Conservation (phyloP, 2,113 vertebrate species). For the Tupaia chinensis region DNA sequence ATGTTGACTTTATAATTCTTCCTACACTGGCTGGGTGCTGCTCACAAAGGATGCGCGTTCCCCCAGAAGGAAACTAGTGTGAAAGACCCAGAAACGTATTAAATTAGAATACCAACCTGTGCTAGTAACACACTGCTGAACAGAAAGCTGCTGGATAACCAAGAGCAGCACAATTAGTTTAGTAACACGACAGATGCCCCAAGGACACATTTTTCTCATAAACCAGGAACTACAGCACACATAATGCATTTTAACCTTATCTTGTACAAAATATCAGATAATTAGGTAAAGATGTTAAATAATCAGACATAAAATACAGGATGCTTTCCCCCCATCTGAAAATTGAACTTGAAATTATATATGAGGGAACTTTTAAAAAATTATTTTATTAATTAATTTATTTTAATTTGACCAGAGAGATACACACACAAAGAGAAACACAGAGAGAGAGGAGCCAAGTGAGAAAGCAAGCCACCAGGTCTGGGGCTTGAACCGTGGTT, state of each 20-base stretch:
- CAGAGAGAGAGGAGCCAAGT: too few relatives aligned
- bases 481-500: too few relatives aligned
- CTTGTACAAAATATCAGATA: slow-evolving; percentile 3
- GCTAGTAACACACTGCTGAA: neutral
- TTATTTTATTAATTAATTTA: too few relatives aligned
- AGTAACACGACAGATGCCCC: neutral
- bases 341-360: neutral
- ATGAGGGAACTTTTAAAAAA: too few relatives aligned
- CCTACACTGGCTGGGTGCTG: neutral
- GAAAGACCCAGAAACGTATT: neutral
- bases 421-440: too few relatives aligned
- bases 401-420: too few relatives aligned
- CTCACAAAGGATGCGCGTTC: neutral
- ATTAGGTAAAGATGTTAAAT: neutral
- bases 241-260: neutral
- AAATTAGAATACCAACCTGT: neutral
- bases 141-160: neutral
- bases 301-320: neutral
- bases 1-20: neutral
- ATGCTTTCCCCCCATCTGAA: neutral
- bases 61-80: neutral
- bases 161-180: neutral
- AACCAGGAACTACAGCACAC: neutral
- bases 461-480: too few relatives aligned
- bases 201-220: neutral